Evolutionary conservation across 2,113 vertebrate species (phyloP).

Genomic region (Siniperca knerii): DNA sequence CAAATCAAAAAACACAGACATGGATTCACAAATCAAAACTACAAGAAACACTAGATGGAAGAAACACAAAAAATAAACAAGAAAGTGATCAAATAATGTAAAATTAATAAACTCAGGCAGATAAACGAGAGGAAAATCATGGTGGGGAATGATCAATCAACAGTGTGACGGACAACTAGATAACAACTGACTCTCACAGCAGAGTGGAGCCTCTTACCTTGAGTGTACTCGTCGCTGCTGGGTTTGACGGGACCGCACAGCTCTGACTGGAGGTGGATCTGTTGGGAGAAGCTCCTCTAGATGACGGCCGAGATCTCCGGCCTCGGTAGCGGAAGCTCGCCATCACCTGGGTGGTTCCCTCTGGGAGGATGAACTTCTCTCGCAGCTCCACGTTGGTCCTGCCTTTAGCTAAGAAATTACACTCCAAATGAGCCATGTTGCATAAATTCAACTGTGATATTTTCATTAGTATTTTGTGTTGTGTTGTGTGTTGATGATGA

Average conservation of each 20-base stretch:
- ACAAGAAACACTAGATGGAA: slow-evolving; percentile 62
- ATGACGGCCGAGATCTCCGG: slow-evolving; percentile 94
- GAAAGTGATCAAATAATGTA: slow-evolving; percentile 31
- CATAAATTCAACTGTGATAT: background rate
- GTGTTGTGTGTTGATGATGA: background rate
- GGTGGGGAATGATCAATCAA: slow-evolving; percentile 23
- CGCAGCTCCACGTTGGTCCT: slow-evolving; percentile 97
- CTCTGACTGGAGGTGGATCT: slow-evolving; percentile 94
- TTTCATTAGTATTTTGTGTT: background rate
- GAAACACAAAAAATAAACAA: slow-evolving; percentile 32
- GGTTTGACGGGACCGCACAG: slow-evolving; percentile 82
- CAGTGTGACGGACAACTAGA: background rate
- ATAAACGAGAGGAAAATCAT: slow-evolving; percentile 25
- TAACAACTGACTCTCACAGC: background rate
- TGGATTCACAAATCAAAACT: slow-evolving; percentile 82
- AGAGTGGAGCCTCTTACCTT: slow-evolving; percentile 85
- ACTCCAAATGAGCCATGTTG: slow-evolving; percentile 31
- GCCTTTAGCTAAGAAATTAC: slow-evolving; percentile 90
- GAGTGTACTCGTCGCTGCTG: slow-evolving; percentile 82
- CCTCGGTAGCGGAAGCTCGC: slow-evolving; percentile 95
- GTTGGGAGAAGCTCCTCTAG: slow-evolving; percentile 94
- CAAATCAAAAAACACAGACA: slow-evolving; percentile 89
- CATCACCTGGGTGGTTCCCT: slow-evolving; percentile 95
- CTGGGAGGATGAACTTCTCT: slow-evolving; percentile 97
- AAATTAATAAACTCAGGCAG: slow-evolving; percentile 6